These are phyloP conservation scores for Drosophila mayaguana DNA, from an alignment of 2,888 invertebrate species.

Conservation along the genomic window DNA sequence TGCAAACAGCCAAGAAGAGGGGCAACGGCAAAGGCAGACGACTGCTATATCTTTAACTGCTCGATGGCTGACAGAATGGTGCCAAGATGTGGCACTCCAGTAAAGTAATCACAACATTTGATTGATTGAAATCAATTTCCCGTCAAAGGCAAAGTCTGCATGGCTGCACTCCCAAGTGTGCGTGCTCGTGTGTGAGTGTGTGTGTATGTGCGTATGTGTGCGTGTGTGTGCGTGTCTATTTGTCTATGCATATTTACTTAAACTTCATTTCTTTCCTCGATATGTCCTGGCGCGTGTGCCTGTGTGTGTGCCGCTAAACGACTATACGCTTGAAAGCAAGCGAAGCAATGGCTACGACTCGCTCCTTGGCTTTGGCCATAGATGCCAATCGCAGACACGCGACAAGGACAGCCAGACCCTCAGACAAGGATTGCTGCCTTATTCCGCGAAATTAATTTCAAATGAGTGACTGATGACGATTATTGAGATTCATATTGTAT, in stretches of 20 bases:
- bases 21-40: slow-evolving; percentile 7
- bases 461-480: slow-evolving; percentile 66
- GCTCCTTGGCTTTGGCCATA: slow-evolving; percentile 17
- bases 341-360: slow-evolving; percentile 6
- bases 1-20: slow-evolving; percentile 49
- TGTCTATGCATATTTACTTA: slow-evolving; percentile 71
- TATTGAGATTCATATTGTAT: slow-evolving; percentile 36
- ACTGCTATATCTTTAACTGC: slow-evolving; percentile 20
- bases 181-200: slow-evolving; percentile 11
- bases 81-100: slow-evolving; percentile 64
- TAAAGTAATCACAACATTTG: slow-evolving; percentile 82
- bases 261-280: slow-evolving; percentile 54
- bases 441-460: slow-evolving; percentile 76
- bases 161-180: slow-evolving; percentile 24
- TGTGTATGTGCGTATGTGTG: slow-evolving; percentile 6
- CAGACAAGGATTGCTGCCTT: slow-evolving; percentile 24
- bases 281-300: slow-evolving; percentile 22
- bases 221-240: slow-evolving; percentile 42
- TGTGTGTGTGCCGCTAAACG: slow-evolving; percentile 48
- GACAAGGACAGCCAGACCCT: slow-evolving; percentile 29
- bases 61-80: slow-evolving; percentile 33
- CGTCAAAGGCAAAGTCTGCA: slow-evolving; percentile 72
- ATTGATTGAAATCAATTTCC: slow-evolving; percentile 85
- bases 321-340: slow-evolving; percentile 68
- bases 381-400: slow-evolving; percentile 56